Conservation (phyloP, 2,888 invertebrate genomes). For the Drosophila kanekoi region DNA sequence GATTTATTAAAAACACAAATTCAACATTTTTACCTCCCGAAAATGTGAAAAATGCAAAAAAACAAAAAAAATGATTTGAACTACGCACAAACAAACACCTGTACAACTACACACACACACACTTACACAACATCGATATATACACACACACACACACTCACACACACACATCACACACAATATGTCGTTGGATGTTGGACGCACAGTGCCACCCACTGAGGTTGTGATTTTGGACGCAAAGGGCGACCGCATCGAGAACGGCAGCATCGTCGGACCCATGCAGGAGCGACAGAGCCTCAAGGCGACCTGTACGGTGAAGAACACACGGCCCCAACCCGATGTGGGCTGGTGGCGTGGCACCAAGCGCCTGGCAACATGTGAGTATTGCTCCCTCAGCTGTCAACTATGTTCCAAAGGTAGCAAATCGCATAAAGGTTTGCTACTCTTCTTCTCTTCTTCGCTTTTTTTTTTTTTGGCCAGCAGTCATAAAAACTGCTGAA, state of each 20-base stretch:
- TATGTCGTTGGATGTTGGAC: conserved; percentile 41
- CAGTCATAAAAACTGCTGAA: conserved; percentile 68
- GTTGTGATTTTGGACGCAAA: conserved; percentile 90
- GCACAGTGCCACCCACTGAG: conserved; percentile 91
- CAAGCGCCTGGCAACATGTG: conserved; percentile 87
- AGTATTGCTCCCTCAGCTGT: conserved; percentile 62
- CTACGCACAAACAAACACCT: conserved; percentile 45
- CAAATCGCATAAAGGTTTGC: conserved; percentile 46
- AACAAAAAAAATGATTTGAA: conserved; percentile 38
- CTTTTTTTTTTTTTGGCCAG: conserved; percentile 8
- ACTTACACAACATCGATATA: conserved; percentile 17
- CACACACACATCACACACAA: conserved; percentile 22
- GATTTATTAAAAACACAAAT: conserved; percentile 69
- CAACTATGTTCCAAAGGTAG: conserved; percentile 46
- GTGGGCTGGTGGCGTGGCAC: conserved; percentile 94
- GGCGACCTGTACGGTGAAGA: conserved; percentile 87
- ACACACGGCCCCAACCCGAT: conserved; percentile 93
- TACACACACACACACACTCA: conserved; percentile 24
- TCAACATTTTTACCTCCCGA: conserved; percentile 66
- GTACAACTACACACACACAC: conserved; percentile 1
- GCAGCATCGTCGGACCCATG: conserved; percentile 84
- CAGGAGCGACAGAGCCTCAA: conserved; percentile 84
- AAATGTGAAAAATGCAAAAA: conserved; percentile 40
- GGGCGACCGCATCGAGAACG: conserved; percentile 87
- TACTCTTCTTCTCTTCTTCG: background rate